Evolutionary conservation across 1,140 invertebrate genomes (phyloP).

Genomic region (Scaptodrosophila lebanonensis): DNA sequence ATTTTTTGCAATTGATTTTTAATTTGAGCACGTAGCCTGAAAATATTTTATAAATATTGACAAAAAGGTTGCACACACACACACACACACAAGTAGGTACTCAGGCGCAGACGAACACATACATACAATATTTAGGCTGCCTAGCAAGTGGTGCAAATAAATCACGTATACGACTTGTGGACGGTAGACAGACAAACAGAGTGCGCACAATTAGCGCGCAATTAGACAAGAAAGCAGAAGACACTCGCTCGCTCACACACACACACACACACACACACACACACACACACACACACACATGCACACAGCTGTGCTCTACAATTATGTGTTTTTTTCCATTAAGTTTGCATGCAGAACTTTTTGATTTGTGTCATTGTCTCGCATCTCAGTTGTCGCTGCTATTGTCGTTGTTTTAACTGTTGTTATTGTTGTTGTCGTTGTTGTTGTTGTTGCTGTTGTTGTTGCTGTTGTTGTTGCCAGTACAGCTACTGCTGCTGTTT

Average conservation of each 20-base stretch:
- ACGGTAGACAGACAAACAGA: neutral
- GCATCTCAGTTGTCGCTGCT: slow-evolving; percentile 15
- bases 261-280: too few species aligned
- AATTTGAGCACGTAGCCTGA: slow-evolving; percentile 66
- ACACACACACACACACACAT: too few species aligned
- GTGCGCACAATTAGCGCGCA: slow-evolving; percentile 29
- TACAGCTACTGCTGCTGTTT: too few species aligned
- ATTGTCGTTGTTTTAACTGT: slow-evolving; percentile 2
- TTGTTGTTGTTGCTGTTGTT: slow-evolving; percentile 8
- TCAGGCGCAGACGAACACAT: neutral
- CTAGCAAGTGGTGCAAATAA: slow-evolving; percentile 33
- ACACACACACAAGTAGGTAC: neutral
- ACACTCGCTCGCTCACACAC: too few species aligned
- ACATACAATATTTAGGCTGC: neutral
- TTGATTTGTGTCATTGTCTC: slow-evolving; percentile 68
- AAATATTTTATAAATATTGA: slow-evolving; percentile 75
- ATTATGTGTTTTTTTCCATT: slow-evolving; percentile 9
- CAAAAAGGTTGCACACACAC: slow-evolving; percentile 33
- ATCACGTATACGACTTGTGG: slow-evolving; percentile 59
- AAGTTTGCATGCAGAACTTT: slow-evolving; percentile 50
- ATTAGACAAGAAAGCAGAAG: slow-evolving; percentile 56
- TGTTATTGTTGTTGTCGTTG: slow-evolving; percentile 4
- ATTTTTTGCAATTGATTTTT: slow-evolving; percentile 63
- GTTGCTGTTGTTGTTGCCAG: slow-evolving; percentile 1
- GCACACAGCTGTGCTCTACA: slow-evolving; percentile 17